phyloP scores from a whole-genome alignment of 2,797 vertebrate species.

The Notolabrus celidotus region DNA sequence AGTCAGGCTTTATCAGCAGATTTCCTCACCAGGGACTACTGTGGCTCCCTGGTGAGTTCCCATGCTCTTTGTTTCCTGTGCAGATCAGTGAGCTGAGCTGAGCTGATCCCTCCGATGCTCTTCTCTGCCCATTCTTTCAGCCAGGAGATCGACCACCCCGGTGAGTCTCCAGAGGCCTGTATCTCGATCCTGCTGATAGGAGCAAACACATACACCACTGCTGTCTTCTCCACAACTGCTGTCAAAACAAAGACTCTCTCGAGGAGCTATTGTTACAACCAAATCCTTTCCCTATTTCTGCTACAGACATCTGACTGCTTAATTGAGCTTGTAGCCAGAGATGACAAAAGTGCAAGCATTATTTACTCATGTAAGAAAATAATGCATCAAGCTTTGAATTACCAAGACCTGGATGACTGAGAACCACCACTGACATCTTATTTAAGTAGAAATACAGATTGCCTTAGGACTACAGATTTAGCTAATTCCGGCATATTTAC shows the following conservation, averaged over 20 bases:
- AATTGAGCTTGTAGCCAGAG: neutral
- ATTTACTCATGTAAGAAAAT: no score
- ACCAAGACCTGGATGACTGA: no score
- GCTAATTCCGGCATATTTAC: no score
- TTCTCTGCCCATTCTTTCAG: slow-evolving; percentile 59
- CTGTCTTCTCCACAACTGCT: slow-evolving; percentile 25
- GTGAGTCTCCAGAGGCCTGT: slow-evolving; percentile 54
- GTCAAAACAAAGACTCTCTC: slow-evolving; percentile 44
- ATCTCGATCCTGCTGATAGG: slow-evolving; percentile 63
- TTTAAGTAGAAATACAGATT: no score
- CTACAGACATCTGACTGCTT: neutral
- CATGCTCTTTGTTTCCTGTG: slow-evolving; percentile 78
- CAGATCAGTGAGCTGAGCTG: slow-evolving; percentile 77
- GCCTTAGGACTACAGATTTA: no score
- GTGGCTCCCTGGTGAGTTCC: slow-evolving; percentile 71
- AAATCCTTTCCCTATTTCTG: slow-evolving; percentile 14
- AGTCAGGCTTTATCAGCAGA: slow-evolving; percentile 50
- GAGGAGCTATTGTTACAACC: slow-evolving; percentile 7
- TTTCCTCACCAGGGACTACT: slow-evolving; percentile 44
- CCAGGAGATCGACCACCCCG: slow-evolving; percentile 61
- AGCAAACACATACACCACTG: slow-evolving; percentile 39
- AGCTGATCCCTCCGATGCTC: slow-evolving; percentile 75
- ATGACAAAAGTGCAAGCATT: neutral
- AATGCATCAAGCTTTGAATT: no score
- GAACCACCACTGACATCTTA: no score